Percentiles rank a stretch among this genome's conserved stretches.
These are phyloP conservation scores for Gallinago jamesoni DNA, from an alignment of 2,113 vertebrate species.

Conservation along the genomic window DNA sequence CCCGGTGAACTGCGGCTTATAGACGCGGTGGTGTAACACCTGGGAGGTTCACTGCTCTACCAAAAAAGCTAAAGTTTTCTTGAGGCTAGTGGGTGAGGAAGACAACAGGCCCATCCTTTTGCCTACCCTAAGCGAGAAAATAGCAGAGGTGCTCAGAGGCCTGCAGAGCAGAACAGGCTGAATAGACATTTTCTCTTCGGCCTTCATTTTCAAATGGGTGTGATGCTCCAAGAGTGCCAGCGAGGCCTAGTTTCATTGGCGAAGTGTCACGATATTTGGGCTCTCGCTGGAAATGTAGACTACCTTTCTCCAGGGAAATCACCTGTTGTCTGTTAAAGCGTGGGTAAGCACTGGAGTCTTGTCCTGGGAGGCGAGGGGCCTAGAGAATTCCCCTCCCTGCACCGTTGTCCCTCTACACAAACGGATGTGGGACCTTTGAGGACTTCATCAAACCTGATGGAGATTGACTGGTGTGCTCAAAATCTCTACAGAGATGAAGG, in stretches of 20 bases:
- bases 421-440: neutral
- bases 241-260: neutral
- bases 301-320: neutral
- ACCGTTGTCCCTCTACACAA: neutral
- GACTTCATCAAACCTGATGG: neutral
- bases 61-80: neutral
- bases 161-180: neutral
- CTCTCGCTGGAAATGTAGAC: neutral
- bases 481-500: neutral
- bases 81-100: neutral
- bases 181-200: neutral
- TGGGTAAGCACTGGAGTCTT: neutral
- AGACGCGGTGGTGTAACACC: neutral
- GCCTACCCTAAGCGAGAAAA: neutral
- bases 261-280: neutral
- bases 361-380: neutral
- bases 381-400: neutral
- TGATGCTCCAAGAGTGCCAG: neutral
- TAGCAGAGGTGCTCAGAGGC: neutral
- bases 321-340: neutral
- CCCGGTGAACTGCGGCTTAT: neutral
- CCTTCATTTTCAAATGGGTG: neutral
- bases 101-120: neutral
- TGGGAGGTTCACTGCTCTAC: neutral
- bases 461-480: fast-evolving